Conservation (phyloP, 2,113 vertebrate species). For the Notechis scutatus region DNA sequence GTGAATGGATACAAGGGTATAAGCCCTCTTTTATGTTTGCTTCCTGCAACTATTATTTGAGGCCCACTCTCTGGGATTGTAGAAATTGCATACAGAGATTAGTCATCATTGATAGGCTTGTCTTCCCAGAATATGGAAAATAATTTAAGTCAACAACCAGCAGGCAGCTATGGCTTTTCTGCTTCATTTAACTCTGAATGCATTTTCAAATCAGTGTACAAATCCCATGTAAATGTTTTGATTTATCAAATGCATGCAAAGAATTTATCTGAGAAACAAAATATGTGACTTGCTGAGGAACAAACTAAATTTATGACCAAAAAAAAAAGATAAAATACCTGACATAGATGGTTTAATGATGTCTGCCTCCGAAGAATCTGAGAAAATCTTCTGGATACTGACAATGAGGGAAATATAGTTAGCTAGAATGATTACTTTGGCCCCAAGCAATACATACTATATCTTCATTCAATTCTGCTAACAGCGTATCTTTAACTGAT, state of each 20-base stretch:
- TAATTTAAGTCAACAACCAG: neutral
- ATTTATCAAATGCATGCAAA: neutral
- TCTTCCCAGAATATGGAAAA: neutral
- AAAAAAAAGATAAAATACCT: slow-evolving; percentile 74
- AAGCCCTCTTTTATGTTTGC: neutral
- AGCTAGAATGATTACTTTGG: slow-evolving; percentile 11
- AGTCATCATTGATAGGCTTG: neutral
- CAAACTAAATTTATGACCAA: neutral
- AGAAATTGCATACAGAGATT: neutral
- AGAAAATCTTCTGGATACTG: slow-evolving; percentile 97
- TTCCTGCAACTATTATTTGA: neutral
- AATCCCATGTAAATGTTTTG: neutral
- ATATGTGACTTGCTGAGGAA: neutral
- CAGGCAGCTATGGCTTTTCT: neutral
- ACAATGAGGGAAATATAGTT: slow-evolving; percentile 50
- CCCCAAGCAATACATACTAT: neutral
- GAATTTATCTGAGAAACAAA: neutral
- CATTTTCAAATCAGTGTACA: neutral
- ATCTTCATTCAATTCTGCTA: neutral
- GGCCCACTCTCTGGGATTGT: neutral
- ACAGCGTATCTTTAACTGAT: neutral
- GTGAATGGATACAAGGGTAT: neutral
- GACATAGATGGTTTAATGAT: slow-evolving; percentile 97
- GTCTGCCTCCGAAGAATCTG: slow-evolving; percentile 96
- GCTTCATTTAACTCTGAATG: neutral